Base-by-base conservation (phyloP, 2,888 invertebrate species). In the Acleris literana region DNA sequence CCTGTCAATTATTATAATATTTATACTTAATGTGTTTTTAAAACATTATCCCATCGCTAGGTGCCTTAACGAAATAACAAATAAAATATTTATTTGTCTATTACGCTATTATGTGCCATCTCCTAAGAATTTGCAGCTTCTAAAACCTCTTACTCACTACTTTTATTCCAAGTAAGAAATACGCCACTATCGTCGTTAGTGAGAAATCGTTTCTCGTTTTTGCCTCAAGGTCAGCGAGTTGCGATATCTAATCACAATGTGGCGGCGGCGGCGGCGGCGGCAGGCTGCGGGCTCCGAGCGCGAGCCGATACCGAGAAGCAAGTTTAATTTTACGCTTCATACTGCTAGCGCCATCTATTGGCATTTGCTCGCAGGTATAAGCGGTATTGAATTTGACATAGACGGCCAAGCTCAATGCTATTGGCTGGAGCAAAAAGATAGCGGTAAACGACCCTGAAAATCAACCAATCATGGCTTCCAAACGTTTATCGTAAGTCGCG, bases 211-310 rank as follows among this genome's bases (percentile, higher is more conserved):
- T 86, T 85, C 88, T 86, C 85, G 82, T 88, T 89, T 89, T 90
- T 90, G 86, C 84, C 76, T 79, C 91, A 92, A 92, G 91, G 91
- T 86, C 89, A 83, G 87, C 82, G 83, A 87, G 89, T 90, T 85
- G 82, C 81, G 84, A 84, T 88, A 60, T 49, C 60, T 65, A 83
- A 88, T 86, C 85, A 83, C 82, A 81, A 80, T 78, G 77, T 72
- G 75, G 56, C 25, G 72, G 69, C 65, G 25, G 56, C 58, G 60
- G 29, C 33, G 20, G 54, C 59, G 25, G 48, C 39, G 56, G 13
- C 52, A 44, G 69, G 70, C 64, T 66, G 70, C 64, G 59, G 2
- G 17, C 6, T n/a, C 5, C n/a, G 17, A 39, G 39, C 39, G 9
- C 69, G 74, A 73, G 64, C 77, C 81, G 81, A 84, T 86, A 85